These are phyloP conservation scores for Caenorhabditis wallacei DNA, from an alignment of 2,888 invertebrate species.

Conservation along the genomic window DNA sequence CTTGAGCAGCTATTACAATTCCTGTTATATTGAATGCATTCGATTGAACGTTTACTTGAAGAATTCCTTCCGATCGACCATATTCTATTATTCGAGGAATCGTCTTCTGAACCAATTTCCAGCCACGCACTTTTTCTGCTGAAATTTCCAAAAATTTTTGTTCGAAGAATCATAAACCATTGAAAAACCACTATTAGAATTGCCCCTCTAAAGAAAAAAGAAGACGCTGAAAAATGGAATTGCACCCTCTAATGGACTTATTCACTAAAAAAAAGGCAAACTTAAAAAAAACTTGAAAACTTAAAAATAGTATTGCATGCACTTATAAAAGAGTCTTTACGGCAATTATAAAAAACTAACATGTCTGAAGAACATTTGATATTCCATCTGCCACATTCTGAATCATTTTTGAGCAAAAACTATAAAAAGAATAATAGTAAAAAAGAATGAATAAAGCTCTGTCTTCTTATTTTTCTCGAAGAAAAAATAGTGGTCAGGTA, in stretches of 20 bases:
- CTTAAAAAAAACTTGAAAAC: no score
- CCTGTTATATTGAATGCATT: constrained; percentile 81
- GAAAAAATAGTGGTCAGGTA: constrained; percentile 38
- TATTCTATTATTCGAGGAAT: constrained; percentile 82
- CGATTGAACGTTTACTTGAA: constrained; percentile 69
- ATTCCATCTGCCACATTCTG: constrained; percentile 79
- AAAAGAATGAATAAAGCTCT: constrained; percentile 19
- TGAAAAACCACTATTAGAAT: no score
- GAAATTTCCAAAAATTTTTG: constrained; percentile 26
- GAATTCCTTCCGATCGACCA: constrained; percentile 82
- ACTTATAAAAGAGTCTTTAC: no score
- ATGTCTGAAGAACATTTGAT: constrained; percentile 72
- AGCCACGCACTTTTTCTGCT: constrained; percentile 77
- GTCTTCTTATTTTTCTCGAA: not conserved
- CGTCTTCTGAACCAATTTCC: constrained; percentile 80
- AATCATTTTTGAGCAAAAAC: constrained; percentile 68
- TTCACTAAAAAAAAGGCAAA: no score
- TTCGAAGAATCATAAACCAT: no score
- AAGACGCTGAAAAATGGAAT: no score
- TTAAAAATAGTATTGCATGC: no score
- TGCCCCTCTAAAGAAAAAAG: no score
- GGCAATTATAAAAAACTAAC: constrained; percentile 38
- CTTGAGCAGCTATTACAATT: constrained; percentile 80
- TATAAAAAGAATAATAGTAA: constrained; percentile 23
- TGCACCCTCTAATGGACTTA: no score